Evolutionary conservation across 1,140 invertebrate genomes (phyloP).

Genomic region (Apis dorsata): DNA sequence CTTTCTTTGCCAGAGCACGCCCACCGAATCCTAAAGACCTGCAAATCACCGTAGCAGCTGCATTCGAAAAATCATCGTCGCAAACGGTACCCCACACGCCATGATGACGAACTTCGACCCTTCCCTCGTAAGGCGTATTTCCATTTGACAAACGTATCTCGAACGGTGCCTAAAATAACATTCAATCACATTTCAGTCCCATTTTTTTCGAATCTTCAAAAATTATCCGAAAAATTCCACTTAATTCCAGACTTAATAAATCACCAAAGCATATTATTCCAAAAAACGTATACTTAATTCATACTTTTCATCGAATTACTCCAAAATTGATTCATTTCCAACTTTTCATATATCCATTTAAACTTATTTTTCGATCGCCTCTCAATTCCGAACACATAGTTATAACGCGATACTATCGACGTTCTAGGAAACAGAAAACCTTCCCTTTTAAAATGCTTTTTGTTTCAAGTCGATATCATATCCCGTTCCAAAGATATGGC

Average conservation of each 20-base stretch:
- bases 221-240: neutral
- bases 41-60: conserved; percentile 85
- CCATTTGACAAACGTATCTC: conserved; percentile 84
- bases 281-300: neutral
- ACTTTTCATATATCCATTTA: too few species aligned
- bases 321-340: neutral
- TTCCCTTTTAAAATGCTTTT: neutral
- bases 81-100: conserved; percentile 90
- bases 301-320: neutral
- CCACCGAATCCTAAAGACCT: conserved; percentile 83
- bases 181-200: neutral
- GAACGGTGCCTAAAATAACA: conserved; percentile 78
- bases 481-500: conserved; percentile 26
- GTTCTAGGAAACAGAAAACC: neutral
- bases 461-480: neutral
- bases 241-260: neutral
- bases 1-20: conserved; percentile 79
- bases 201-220: neutral
- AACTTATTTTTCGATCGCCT: neutral
- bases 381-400: neutral
- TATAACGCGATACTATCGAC: accelerated
- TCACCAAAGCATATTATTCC: neutral
- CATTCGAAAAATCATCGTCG: conserved; percentile 87
- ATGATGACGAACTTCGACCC: conserved; percentile 86
- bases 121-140: conserved; percentile 81